A percentile compares a stretch with the other conserved stretches of the same genome.
These are phyloP conservation scores for Tetramorium simillimum DNA, from an alignment of 1,140 invertebrate species.

Conservation along the genomic window DNA sequence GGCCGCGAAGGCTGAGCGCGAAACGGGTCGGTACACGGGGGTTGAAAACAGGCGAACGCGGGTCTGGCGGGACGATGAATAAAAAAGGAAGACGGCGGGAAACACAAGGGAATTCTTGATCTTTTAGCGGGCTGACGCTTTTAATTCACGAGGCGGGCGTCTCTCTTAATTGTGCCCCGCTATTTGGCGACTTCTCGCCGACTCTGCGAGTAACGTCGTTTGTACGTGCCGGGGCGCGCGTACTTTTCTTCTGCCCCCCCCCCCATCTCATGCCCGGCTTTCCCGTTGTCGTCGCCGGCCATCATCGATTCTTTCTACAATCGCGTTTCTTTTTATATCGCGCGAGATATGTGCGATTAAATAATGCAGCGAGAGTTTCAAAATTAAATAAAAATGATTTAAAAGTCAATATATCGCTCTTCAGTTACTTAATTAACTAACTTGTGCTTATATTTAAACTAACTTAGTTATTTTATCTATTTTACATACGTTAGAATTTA, in stretches of 20 bases:
- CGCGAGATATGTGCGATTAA: background rate
- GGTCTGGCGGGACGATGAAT: constrained; percentile 25
- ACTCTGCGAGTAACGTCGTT: constrained; percentile 57
- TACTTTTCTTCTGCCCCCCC: background rate
- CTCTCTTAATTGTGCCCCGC: constrained; percentile 76
- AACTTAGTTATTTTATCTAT: background rate
- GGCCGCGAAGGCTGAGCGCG: constrained; percentile 49
- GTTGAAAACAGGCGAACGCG: background rate
- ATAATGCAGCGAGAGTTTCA: background rate
- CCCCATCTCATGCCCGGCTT: background rate
- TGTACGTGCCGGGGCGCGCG: constrained; percentile 10
- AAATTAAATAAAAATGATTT: background rate
- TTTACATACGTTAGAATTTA: background rate
- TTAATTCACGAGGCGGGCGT: constrained; percentile 78
- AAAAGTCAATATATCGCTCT: background rate
- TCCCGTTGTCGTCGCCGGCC: background rate
- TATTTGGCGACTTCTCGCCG: constrained; percentile 63
- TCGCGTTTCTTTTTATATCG: background rate
- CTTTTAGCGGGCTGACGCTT: constrained; percentile 81
- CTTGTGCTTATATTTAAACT: background rate
- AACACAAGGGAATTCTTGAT: constrained; percentile 79
- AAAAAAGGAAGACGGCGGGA: constrained; percentile 56
- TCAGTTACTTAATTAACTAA: too few relatives aligned
- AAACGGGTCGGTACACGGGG: constrained; percentile 37
- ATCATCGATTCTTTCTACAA: constrained; percentile 11